Percentiles rank a stretch among this genome's conserved stretches.
Conservation (phyloP, 1,140 invertebrate species). For the Heliothis virescens region DNA sequence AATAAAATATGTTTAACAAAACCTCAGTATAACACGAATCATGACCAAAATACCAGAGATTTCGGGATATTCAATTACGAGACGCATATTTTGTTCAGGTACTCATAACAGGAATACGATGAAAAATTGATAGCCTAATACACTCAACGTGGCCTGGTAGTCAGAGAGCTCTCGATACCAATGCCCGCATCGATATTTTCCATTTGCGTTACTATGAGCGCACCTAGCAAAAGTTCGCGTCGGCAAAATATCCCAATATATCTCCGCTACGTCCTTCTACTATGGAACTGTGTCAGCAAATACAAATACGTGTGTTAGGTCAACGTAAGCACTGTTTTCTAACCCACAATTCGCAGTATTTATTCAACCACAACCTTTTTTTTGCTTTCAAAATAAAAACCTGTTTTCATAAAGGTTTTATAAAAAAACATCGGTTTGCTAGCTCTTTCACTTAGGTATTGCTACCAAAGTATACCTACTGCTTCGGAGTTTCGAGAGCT, state of each 20-base stretch:
- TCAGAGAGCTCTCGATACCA: background rate
- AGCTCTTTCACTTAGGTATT: no score
- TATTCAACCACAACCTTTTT: no score
- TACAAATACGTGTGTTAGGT: background rate
- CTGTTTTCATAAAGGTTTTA: no score
- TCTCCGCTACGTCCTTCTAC: background rate
- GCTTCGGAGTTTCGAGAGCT: no score
- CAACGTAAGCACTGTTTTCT: no score
- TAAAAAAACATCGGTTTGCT: no score
- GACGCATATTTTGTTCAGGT: background rate
- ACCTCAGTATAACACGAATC: no score
- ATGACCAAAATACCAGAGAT: no score
- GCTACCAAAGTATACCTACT: no score
- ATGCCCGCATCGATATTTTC: constrained; percentile 19
- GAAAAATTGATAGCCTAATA: constrained; percentile 22
- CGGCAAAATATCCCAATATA: constrained; percentile 22
- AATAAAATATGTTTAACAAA: no score
- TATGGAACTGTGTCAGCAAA: background rate
- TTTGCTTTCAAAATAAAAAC: no score
- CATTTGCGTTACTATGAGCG: background rate
- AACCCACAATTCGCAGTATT: no score
- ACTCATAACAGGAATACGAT: background rate
- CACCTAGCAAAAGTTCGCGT: background rate
- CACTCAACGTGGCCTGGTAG: constrained; percentile 17
- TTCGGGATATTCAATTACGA: background rate